Conservation (phyloP, 2,888 invertebrate species). For the Epiblema foenella region DNA sequence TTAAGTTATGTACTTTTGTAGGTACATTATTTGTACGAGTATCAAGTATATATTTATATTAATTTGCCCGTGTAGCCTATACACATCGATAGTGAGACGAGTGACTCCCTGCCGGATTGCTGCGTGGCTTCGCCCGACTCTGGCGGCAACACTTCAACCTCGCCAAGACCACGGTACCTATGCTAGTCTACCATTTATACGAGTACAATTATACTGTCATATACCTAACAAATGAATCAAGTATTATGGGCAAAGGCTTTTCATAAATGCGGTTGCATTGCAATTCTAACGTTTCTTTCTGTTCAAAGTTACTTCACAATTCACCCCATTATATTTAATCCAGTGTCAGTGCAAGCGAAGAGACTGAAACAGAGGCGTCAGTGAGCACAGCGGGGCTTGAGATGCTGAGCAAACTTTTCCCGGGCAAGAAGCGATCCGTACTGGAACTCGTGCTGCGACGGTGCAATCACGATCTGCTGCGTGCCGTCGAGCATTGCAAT, state of each 20-base stretch:
- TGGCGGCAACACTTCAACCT: constrained; percentile 59
- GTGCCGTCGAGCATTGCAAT: constrained; percentile 95
- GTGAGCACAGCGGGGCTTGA: constrained; percentile 91
- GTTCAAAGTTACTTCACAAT: neutral
- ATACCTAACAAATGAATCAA: no score
- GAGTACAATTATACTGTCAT: no score
- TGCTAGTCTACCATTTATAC: neutral
- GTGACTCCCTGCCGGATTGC: constrained; percentile 77
- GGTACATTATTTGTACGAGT: no score
- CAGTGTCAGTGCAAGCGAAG: constrained; percentile 56
- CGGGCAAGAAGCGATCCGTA: constrained; percentile 94
- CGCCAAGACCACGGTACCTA: constrained; percentile 56
- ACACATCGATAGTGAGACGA: constrained; percentile 81
- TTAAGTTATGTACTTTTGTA: no score
- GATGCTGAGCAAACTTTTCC: constrained; percentile 94
- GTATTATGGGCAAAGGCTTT: no score
- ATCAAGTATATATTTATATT: neutral
- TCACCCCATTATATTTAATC: neutral
- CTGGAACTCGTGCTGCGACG: constrained; percentile 95
- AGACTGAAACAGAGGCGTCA: constrained; percentile 63
- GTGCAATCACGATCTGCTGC: constrained; percentile 95
- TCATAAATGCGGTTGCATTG: no score
- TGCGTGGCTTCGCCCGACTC: constrained; percentile 74
- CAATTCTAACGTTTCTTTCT: neutral
- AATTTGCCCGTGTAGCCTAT: constrained; percentile 64